Evolutionary conservation across 1,140 invertebrate genomes (phyloP).

Genomic region (Halesus radiatus): DNA sequence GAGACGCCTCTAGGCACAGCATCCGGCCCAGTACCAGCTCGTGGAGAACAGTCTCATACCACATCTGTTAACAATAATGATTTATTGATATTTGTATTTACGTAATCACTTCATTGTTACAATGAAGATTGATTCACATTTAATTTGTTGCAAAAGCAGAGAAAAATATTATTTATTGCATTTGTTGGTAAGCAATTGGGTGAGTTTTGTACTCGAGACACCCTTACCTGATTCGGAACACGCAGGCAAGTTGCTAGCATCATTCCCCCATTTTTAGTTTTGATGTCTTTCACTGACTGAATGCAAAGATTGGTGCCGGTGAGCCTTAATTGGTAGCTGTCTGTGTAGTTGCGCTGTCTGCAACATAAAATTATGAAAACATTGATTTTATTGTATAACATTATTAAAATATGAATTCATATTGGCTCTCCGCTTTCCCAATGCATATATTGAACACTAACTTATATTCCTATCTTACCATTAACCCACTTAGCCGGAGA

Average conservation of each 20-base stretch:
- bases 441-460: no score
- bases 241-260: constrained; percentile 79
- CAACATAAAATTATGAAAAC: constrained; percentile 42
- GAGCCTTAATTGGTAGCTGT: constrained; percentile 81
- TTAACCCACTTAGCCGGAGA: no score
- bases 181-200: no score
- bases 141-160: no score
- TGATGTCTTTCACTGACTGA: constrained; percentile 84
- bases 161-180: no score
- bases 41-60: constrained; percentile 88
- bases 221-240: constrained; percentile 77
- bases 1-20: constrained; percentile 85
- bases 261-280: constrained; percentile 82
- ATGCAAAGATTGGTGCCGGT: constrained; percentile 81
- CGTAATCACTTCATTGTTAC: no score
- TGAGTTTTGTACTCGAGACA: no score
- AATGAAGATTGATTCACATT: not conserved
- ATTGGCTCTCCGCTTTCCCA: no score
- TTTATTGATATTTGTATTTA: not conserved
- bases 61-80: constrained; percentile 73
- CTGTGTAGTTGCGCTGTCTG: constrained; percentile 80
- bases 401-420: no score
- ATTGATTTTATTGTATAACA: no score
- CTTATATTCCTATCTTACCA: no score
- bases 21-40: constrained; percentile 89